Conservation (phyloP, 1,140 invertebrate species). For the Idris sp. region DNA sequence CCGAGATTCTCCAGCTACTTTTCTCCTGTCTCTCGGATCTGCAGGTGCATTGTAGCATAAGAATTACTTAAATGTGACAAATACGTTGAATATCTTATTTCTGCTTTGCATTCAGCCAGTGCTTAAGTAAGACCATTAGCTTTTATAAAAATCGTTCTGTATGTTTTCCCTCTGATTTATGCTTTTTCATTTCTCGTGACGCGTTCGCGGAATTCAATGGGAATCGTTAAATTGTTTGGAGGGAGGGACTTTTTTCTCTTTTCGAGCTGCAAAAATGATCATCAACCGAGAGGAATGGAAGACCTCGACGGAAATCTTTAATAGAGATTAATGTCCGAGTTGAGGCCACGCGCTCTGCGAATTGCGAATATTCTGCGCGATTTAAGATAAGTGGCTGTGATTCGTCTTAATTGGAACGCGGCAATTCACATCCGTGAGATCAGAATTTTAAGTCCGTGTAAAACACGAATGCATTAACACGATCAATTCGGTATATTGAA, state of each 20-base stretch:
- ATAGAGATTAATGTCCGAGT: slow-evolving; percentile 66
- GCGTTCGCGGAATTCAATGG: slow-evolving; percentile 27
- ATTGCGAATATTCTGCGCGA: slow-evolving; percentile 63
- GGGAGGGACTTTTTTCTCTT: too few species aligned
- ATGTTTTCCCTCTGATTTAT: slow-evolving; percentile 39
- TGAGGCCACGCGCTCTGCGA: slow-evolving; percentile 41
- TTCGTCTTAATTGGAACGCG: slow-evolving; percentile 67
- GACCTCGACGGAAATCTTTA: slow-evolving; percentile 54
- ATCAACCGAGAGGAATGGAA: slow-evolving; percentile 25
- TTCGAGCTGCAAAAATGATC: slow-evolving; percentile 17
- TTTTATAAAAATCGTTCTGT: slow-evolving; percentile 50
- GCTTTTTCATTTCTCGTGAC: slow-evolving; percentile 7
- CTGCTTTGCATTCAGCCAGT: slow-evolving; percentile 30
- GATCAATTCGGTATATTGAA: slow-evolving; percentile 26
- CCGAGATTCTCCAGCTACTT: slow-evolving; percentile 39
- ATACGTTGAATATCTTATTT: slow-evolving; percentile 72
- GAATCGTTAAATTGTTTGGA: slow-evolving; percentile 24
- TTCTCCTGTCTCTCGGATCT: slow-evolving; percentile 45
- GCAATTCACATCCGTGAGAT: slow-evolving; percentile 16
- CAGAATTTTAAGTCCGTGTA: slow-evolving; percentile 42
- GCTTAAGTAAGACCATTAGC: slow-evolving; percentile 42
- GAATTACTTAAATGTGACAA: slow-evolving; percentile 77
- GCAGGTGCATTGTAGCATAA: slow-evolving; percentile 64
- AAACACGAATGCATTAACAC: slow-evolving; percentile 31
- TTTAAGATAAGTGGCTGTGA: slow-evolving; percentile 65